These are phyloP conservation scores for Gila orcuttii DNA, from an alignment of 2,113 vertebrate species.

Conservation along the genomic window DNA sequence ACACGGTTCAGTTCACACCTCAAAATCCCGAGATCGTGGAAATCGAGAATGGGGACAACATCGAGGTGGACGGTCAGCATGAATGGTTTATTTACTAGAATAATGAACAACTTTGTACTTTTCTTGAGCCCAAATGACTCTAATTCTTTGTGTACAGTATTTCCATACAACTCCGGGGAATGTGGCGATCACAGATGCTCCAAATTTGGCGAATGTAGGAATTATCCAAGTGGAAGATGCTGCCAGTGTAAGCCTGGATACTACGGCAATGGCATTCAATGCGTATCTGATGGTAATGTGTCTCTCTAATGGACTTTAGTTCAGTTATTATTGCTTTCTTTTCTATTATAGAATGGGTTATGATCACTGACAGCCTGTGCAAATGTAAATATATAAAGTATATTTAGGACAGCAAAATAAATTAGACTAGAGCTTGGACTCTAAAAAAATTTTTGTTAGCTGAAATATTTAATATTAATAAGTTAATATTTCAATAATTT, in stretches of 20 bases:
- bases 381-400: not conserved
- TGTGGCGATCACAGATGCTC: constrained; percentile 83
- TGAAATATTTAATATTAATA: too few relatives aligned
- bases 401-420: not conserved
- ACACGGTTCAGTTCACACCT: constrained; percentile 24
- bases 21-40: not conserved
- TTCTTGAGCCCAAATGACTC: constrained; percentile 22
- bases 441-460: too few relatives aligned
- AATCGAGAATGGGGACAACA: constrained; percentile 7
- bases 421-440: too few relatives aligned
- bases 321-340: not conserved
- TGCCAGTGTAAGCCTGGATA: constrained; percentile 89
- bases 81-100: not conserved
- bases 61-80: constrained; percentile 11
- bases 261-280: constrained; percentile 91
- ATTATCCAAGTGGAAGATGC: constrained; percentile 86
- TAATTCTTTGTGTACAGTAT: constrained; percentile 76
- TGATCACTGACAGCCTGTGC: not conserved
- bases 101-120: not conserved
- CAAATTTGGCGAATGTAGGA: constrained; percentile 85
- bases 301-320: not conserved
- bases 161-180: constrained; percentile 85
- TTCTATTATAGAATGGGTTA: not conserved
- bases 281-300: constrained; percentile 88
- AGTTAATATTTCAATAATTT: too few relatives aligned